Evolutionary conservation across 2,888 invertebrate species (phyloP), one percentile per base, ranked within the genome.

Genomic region (Sipha maydis): DNA sequence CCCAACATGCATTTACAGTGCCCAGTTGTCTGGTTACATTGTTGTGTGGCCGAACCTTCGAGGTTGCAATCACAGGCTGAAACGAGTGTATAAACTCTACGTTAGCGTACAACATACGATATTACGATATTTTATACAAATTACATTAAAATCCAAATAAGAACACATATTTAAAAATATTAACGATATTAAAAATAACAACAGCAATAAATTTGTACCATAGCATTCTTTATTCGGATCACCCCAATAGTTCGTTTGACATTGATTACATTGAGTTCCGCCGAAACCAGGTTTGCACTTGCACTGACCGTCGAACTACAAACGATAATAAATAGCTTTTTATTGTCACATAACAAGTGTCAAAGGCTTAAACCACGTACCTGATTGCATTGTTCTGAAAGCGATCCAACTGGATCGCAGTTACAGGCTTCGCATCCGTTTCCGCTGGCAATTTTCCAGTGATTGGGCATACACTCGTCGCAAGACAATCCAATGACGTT

Each of bases 381-480:
- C 91, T 95, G 94, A 92, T 98, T 96, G 92, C 98, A 98, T 91
- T 97, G 96, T 67, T 95, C 93, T 78, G 95, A 94, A 61, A 94
- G 90, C 19, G 98, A 96, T 54, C 99, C 99, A 88, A 95, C 93
- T 19, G 95, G 94, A 92, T 99, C 99, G 92, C 99, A 99, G 90
- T 95, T 95, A 92, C 99, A 99, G 25, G 95, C 93, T 91, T 97
- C 97, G 92, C 99, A 99, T 9, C 99, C 99, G 90, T 95, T 94
- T 19, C 98, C 98, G 90, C 97, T 95, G 28, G 98, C 98, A 90
- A 99, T 96, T 93, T 97, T 97, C 98, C 98, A 99, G 92, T 98
- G 97, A 92, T 98, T 96, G 89, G 95, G 94, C 71, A 95, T 95
- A 92, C 99, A 99, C 90, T 94, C 93, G 91, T 98, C 97, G 92